Percentiles rank a stretch among this genome's conserved stretches.
Conservation (phyloP, 2,113 vertebrate genomes). For the Nansenia antarctica region DNA sequence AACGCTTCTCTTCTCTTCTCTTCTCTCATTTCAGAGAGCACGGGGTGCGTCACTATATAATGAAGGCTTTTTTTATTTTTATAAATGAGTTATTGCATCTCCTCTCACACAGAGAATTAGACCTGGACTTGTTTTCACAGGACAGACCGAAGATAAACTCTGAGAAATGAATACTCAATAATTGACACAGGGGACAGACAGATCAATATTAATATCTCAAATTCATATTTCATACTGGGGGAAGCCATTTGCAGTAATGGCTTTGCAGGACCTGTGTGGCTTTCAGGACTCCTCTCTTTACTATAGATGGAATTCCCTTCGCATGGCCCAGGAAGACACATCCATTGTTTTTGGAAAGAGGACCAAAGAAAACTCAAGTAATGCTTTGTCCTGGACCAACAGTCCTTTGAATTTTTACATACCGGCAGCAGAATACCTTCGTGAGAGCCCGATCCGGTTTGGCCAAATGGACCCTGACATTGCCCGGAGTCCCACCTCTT, state of each 20-base stretch:
- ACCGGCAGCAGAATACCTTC: conserved; percentile 64
- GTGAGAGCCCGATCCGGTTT: conserved; percentile 66
- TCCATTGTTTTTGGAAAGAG: conserved; percentile 24
- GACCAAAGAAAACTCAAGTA: conserved; percentile 4
- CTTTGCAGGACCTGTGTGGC: conserved; percentile 77
- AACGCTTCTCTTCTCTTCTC: neutral
- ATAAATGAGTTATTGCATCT: neutral
- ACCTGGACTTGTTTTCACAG: neutral
- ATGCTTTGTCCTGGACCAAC: conserved; percentile 16
- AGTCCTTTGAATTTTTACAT: conserved; percentile 56
- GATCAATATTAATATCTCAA: neutral
- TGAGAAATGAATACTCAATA: neutral
- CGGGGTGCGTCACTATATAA: neutral
- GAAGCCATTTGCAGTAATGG: conserved; percentile 71
- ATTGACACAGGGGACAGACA: neutral
- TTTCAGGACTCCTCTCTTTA: conserved; percentile 38
- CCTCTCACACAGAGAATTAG: neutral
- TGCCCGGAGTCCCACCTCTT: conserved; percentile 29
- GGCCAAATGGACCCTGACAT: conserved; percentile 51
- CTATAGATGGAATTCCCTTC: conserved; percentile 25
- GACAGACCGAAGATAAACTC: neutral
- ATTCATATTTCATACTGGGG: neutral
- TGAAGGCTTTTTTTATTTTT: neutral
- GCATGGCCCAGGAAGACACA: conserved; percentile 4
- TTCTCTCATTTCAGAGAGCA: neutral